phyloP scores from a whole-genome alignment of 92 coral and sea anemone genomes.

The Phenganax marumi region DNA sequence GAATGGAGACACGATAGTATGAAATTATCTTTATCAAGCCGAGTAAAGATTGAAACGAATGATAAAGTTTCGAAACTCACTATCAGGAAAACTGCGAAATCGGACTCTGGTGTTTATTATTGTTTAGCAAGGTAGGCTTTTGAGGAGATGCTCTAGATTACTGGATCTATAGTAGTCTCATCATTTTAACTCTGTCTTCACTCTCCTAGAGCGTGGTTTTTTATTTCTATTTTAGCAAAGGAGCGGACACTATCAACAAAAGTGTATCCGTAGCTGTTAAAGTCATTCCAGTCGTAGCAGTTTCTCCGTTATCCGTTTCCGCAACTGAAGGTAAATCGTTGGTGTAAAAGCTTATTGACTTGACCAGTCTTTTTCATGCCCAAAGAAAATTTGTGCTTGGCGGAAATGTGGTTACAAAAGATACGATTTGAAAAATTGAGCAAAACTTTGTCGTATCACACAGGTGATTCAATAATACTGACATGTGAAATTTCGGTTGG shows the following conservation, averaged over 20 bases:
- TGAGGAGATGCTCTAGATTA: background rate
- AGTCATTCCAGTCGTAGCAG: constrained; percentile 19
- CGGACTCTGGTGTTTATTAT: constrained; percentile 50
- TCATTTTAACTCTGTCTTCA: background rate
- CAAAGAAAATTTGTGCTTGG: background rate
- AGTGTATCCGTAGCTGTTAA: constrained; percentile 16
- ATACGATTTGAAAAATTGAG: background rate
- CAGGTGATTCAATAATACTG: constrained; percentile 46
- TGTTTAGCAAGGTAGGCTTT: constrained; percentile 45
- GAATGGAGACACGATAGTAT: constrained; percentile 35
- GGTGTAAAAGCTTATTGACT: background rate
- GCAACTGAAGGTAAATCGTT: constrained; percentile 5
- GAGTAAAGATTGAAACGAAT: constrained; percentile 52
- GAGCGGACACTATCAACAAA: constrained; percentile 5
- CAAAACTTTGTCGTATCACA: background rate
- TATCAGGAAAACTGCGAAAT: constrained; percentile 38
- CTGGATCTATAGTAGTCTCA: background rate
- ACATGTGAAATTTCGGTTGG: constrained; percentile 45
- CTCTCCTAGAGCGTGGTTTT: background rate
- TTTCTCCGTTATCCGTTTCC: constrained; percentile 12
- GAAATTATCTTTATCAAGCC: constrained; percentile 34
- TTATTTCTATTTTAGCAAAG: constrained; percentile 15
- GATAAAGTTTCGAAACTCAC: constrained; percentile 43
- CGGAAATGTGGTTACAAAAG: background rate
- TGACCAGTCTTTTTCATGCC: background rate